A percentile compares a stretch with the other conserved stretches of the same genome.
These are phyloP conservation scores for Phortica variegata DNA, from an alignment of 1,140 invertebrate species.

Conservation along the genomic window DNA sequence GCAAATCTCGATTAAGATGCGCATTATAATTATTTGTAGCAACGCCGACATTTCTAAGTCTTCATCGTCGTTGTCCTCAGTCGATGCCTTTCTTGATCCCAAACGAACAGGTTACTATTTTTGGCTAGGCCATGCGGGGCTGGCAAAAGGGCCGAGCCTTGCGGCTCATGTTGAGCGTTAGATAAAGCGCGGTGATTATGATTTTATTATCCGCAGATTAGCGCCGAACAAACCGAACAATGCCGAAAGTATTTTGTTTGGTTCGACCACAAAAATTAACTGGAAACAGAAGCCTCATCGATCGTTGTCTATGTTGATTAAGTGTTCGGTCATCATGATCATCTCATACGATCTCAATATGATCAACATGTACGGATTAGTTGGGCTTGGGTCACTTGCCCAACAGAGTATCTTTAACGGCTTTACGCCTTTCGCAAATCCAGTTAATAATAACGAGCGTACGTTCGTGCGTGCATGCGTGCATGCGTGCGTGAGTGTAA, in stretches of 20 bases:
- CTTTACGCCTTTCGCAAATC: slow-evolving; percentile 28
- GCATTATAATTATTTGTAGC: slow-evolving; percentile 1
- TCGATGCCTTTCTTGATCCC: not conserved
- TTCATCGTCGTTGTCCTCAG: too few relatives aligned
- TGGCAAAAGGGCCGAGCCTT: not conserved
- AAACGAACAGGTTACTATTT: slow-evolving; percentile 16
- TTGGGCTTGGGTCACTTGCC: too few relatives aligned
- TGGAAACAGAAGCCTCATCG: slow-evolving; percentile 16
- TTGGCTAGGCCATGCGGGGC: too few relatives aligned
- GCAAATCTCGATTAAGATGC: slow-evolving; percentile 14
- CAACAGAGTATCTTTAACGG: slow-evolving; percentile 5
- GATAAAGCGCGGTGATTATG: slow-evolving; percentile 35
- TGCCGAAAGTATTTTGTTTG: not conserved
- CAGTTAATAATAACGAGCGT: too few relatives aligned
- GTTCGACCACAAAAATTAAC: slow-evolving; percentile 14
- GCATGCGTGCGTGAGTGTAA: too few relatives aligned
- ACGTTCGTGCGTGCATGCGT: too few relatives aligned
- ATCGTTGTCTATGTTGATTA: too few relatives aligned
- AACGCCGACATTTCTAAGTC: too few relatives aligned
- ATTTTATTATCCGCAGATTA: slow-evolving; percentile 35
- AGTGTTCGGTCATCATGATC: too few relatives aligned
- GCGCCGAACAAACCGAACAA: not conserved
- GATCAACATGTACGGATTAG: too few relatives aligned
- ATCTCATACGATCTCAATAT: too few relatives aligned
- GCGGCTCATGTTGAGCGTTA: slow-evolving; percentile 15